Percentiles rank a stretch among this genome's conserved stretches.
Conservation (phyloP, 2,888 invertebrate species). For the Drosophila cyrtoloma region DNA sequence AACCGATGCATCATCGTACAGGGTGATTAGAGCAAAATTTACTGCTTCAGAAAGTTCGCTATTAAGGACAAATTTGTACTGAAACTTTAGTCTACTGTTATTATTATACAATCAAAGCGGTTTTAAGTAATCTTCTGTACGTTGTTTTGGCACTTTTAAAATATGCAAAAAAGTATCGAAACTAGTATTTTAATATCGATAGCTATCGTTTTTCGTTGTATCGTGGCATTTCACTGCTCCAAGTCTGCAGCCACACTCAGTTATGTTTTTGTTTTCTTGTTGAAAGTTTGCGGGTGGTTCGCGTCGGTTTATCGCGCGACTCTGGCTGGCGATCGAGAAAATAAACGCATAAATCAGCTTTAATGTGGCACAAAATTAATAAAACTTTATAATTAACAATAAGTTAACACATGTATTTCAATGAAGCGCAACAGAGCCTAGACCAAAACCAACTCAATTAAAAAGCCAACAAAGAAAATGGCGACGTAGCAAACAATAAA, state of each 20-base stretch:
- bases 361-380: constrained; percentile 32
- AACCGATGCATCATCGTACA: background rate
- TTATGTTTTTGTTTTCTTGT: constrained; percentile 67
- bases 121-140: background rate
- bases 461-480: constrained; percentile 56
- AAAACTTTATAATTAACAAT: constrained; percentile 18
- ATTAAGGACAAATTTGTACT: background rate
- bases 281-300: constrained; percentile 14
- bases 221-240: constrained; percentile 11
- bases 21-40: background rate
- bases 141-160: background rate
- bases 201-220: background rate
- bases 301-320: constrained; percentile 35
- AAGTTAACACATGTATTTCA: background rate
- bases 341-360: constrained; percentile 35
- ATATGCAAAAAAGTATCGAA: background rate
- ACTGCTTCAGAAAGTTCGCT: background rate
- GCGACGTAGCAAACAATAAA: constrained; percentile 70
- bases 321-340: constrained; percentile 14
- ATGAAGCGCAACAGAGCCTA: background rate
- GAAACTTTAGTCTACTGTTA: background rate
- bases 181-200: constrained; percentile 12
- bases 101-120: background rate
- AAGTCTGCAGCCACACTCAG: constrained; percentile 41
- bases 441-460: constrained; percentile 16